Conservation (phyloP, 2,888 invertebrate genomes). For the Stegophylla sp. region DNA sequence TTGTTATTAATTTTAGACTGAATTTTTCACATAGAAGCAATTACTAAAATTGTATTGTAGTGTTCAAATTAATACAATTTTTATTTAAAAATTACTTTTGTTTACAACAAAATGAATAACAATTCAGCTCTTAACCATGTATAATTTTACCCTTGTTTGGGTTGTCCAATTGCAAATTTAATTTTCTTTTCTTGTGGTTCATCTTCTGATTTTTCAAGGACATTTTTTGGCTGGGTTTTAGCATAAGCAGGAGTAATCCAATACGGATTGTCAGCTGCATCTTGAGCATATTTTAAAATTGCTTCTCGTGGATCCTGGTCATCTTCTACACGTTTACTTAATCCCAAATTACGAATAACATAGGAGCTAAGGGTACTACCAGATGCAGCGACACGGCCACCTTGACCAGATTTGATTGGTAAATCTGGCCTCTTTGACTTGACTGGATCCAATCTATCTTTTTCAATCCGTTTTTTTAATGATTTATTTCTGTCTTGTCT, state of each 20-base stretch:
- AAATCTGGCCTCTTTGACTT: conserved; percentile 83
- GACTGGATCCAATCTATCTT: conserved; percentile 84
- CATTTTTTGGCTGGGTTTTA: conserved; percentile 84
- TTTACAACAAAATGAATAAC: no score
- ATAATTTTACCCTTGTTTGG: conserved; percentile 12
- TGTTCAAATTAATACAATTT: conserved; percentile 16
- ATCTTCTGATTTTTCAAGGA: conserved; percentile 67
- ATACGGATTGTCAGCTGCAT: conserved; percentile 93
- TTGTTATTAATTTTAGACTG: conserved; percentile 38
- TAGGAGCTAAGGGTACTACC: conserved; percentile 96
- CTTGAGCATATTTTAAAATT: conserved; percentile 91
- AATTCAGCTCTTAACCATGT: no score
- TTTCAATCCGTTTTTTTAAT: conserved; percentile 88
- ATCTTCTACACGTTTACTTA: conserved; percentile 89
- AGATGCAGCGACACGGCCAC: conserved; percentile 91
- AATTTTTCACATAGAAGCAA: conserved; percentile 43
- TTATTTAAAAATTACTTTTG: conserved; percentile 13
- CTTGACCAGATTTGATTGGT: conserved; percentile 83
- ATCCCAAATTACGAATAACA: conserved; percentile 91
- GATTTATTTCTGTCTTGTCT: conserved; percentile 89
- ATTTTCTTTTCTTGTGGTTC: conserved; percentile 54
- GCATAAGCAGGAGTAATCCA: conserved; percentile 94
- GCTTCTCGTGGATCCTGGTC: conserved; percentile 93
- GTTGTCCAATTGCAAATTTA: conserved; percentile 48
- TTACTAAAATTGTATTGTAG: conserved; percentile 24